Evolutionary conservation across 2,113 vertebrate species (phyloP).

Genomic region (Mesembrinibis cayennensis): DNA sequence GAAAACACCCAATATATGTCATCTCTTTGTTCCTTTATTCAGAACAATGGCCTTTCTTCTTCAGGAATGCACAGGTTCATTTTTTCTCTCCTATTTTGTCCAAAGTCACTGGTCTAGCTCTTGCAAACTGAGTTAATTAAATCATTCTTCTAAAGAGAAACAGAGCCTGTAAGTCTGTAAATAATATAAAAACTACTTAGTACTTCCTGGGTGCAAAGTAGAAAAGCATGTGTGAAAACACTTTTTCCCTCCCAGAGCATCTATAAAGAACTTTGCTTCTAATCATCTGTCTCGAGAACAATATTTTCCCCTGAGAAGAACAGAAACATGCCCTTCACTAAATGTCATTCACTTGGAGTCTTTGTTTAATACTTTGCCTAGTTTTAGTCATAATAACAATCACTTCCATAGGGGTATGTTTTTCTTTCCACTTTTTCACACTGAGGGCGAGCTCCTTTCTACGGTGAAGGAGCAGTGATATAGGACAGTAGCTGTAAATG

Average conservation of each 20-base stretch:
- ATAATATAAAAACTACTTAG: background rate
- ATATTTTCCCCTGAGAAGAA: background rate
- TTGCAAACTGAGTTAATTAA: background rate
- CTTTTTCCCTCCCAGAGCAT: background rate
- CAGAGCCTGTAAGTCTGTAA: background rate
- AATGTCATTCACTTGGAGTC: background rate
- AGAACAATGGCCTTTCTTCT: background rate
- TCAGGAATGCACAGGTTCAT: background rate
- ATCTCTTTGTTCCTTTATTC: background rate
- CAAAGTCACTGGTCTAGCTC: background rate
- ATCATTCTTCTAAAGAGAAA: background rate
- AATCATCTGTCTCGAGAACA: background rate
- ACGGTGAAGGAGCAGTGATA: background rate
- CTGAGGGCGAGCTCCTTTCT: background rate
- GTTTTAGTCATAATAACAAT: background rate
- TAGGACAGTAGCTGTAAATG: background rate
- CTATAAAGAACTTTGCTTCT: background rate
- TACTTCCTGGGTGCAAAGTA: background rate
- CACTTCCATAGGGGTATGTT: background rate
- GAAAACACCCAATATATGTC: background rate
- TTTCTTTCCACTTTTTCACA: background rate
- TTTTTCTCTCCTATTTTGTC: background rate
- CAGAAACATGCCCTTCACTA: background rate
- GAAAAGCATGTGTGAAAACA: constrained; percentile 13
- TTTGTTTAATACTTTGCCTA: background rate